Base-by-base conservation (phyloP, 2,797 vertebrate genomes). In the Gambelia wislizenii region DNA sequence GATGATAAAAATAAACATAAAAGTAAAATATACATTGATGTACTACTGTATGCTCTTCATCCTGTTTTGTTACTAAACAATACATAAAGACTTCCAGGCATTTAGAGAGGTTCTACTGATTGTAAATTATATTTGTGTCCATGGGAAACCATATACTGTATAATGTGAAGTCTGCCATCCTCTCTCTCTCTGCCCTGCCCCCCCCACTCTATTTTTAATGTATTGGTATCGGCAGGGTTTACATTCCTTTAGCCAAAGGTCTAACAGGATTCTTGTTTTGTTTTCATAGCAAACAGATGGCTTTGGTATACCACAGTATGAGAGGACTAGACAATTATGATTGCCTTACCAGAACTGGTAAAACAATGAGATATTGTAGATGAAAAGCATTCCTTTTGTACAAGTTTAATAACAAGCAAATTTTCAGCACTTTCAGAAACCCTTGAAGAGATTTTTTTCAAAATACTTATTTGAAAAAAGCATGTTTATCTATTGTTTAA, bases 271-370 rank as follows among this genome's bases (percentile, higher is more conserved):
- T 93, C 89, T 91, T 95, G 87, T 95, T 94, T 95, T 94, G 91
- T 93, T 93, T 92, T 96, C 93, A 93, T 95, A 93, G 93, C 96
- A 96, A 92, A 95, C 81, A 95, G 95, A 80, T 95, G 94, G 87
- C 82, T 92, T 95, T 95, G 91, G 95, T 92, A 94, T 92, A 92
- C 90, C 93, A 91, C 94, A 90, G 90, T 94, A 89, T 82, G 94
- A 91, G 93, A 83, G 36, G 61, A 76, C 59, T 86, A 89, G 56
- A 92, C 85, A 86, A 94, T 94, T 92, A 81, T 92, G 94, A 92
- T 95, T 92, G 90, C 83, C 88, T 88, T 92, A 93, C 94, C 30
- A 80, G 47, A 90, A 87, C 86, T 91, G 90, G 93, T 94, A 90
- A 93, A 87, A 90, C 87, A 90, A 79, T 93, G 93, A 95, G 89